Base-by-base conservation (phyloP, 2,888 invertebrate genomes). In the Drosophila vallismaia region DNA sequence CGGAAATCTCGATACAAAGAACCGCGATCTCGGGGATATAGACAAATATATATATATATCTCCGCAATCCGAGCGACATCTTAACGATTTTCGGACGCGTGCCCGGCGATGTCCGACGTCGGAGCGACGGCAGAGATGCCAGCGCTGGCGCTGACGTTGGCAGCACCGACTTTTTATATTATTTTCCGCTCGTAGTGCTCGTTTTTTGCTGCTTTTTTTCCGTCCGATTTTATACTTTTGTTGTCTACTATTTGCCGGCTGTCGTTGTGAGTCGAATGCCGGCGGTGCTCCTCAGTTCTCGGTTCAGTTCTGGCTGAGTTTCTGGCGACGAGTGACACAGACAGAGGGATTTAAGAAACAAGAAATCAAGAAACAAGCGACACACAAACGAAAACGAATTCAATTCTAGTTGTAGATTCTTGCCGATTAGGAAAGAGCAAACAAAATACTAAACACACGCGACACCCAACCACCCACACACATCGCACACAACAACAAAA, bases 291-390 rank as follows among this genome's bases (percentile, higher is more conserved):
- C 42, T 26, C 67, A 19, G 19, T 75, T 67, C 70, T 77, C 75
- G 40, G 72, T 71, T 71, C 74, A 71, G 80, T 87, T 88, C 80
- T 75, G 86, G 75, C 88, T 86, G 86, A 71, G 84, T 79, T 85
- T 87, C 80, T 76, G 86, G 83, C 82, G 83, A 75, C 82, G 86
- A 87, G 82, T 87, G 88, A 85, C 82, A 82, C 86, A 76, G 70
- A 68, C 55, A 63, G 48, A 50, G 72, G 40, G 49, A 51, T 12
- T 44, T 50, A 24, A 44, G 10, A 19, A 45, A 56, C 59, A 42
- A 55, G 36, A 49, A 49, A 44, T 38, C 6, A 74, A 46, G 50
- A 45, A 40, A 33, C 6, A 74, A 46, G 50, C 54, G 56, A 74
- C 42, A 26, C 66, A 70, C 63, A 52, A 31, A 78, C 63, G 45